Percentiles rank a stretch among this genome's conserved stretches.
These are phyloP conservation scores for Pheosia gnoma DNA, from an alignment of 2,888 invertebrate genomes.

Conservation along the genomic window DNA sequence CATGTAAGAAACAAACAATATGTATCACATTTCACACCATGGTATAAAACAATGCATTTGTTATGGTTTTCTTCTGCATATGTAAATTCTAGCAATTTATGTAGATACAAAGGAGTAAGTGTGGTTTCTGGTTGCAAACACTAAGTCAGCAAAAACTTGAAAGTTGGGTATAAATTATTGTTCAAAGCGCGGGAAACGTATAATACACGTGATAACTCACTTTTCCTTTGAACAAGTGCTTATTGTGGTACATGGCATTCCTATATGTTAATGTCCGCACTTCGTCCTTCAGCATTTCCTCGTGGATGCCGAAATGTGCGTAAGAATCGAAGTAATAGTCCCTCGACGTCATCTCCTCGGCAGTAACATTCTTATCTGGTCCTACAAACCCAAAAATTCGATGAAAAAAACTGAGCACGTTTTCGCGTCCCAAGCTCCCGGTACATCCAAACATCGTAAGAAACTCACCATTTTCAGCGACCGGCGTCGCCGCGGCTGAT, in stretches of 20 bases:
- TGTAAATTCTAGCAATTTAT: background rate
- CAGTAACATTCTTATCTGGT: constrained; percentile 84
- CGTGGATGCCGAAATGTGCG: constrained; percentile 99
- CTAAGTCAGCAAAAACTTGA: background rate
- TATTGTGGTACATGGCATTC: constrained; percentile 99
- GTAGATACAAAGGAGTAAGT: background rate
- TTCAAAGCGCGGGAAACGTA: constrained; percentile 1
- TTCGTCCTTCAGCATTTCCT: constrained; percentile 99
- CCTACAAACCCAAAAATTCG: constrained; percentile 51
- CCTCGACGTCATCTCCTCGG: constrained; percentile 99
- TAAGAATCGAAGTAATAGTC: constrained; percentile 99
- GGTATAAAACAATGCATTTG: background rate
- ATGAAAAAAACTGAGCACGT: constrained; percentile 66
- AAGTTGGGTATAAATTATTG: background rate
- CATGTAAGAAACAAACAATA: background rate
- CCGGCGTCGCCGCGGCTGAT: constrained; percentile 71
- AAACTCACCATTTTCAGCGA: constrained; percentile 75
- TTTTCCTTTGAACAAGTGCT: constrained; percentile 97
- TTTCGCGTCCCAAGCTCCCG: constrained; percentile 57
- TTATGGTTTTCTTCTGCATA: background rate
- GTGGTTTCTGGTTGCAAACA: background rate
- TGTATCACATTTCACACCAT: background rate
- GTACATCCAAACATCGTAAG: constrained; percentile 18
- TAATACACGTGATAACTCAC: constrained; percentile 57
- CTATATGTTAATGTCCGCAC: constrained; percentile 98